A percentile compares a stretch with the other conserved stretches of the same genome.
Evolutionary conservation across 2,888 invertebrate genomes (phyloP).

Genomic region (Beris chalybata): DNA sequence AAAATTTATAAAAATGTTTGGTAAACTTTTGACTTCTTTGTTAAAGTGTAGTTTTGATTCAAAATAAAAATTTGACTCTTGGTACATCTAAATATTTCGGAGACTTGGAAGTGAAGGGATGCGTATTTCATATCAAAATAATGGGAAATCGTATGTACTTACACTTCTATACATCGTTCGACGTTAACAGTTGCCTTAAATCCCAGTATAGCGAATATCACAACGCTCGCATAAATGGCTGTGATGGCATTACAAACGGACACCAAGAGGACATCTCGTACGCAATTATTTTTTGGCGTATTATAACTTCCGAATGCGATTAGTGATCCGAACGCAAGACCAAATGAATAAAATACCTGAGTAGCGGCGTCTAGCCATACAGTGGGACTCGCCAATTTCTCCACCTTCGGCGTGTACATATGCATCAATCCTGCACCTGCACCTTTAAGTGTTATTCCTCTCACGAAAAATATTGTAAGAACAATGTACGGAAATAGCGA

Average conservation of each 20-base stretch:
- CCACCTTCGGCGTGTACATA: slow-evolving; percentile 92
- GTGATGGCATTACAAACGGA: slow-evolving; percentile 92
- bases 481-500: slow-evolving; percentile 94
- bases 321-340: slow-evolving; percentile 90
- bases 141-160: slow-evolving; percentile 50
- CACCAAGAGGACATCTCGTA: slow-evolving; percentile 86
- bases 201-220: slow-evolving; percentile 93
- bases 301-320: slow-evolving; percentile 97
- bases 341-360: slow-evolving; percentile 95
- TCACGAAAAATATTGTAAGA: slow-evolving; percentile 89
- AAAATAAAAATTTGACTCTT: too few species aligned
- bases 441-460: slow-evolving; percentile 85
- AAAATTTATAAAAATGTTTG: too few species aligned
- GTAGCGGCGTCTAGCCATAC: slow-evolving; percentile 97
- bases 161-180: slow-evolving; percentile 77
- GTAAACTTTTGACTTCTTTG: too few species aligned
- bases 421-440: slow-evolving; percentile 83
- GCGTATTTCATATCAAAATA: too few species aligned
- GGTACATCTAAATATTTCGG: too few species aligned
- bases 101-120: too few species aligned
- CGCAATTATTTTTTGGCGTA: slow-evolving; percentile 91
- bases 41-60: too few species aligned
- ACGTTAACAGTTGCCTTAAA: slow-evolving; percentile 94
- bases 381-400: slow-evolving; percentile 80
- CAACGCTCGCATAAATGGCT: slow-evolving; percentile 91